Evolutionary conservation across 2,888 invertebrate species (phyloP), one percentile per base, ranked within the genome.

Genomic region (Scaeva pyrastri): DNA sequence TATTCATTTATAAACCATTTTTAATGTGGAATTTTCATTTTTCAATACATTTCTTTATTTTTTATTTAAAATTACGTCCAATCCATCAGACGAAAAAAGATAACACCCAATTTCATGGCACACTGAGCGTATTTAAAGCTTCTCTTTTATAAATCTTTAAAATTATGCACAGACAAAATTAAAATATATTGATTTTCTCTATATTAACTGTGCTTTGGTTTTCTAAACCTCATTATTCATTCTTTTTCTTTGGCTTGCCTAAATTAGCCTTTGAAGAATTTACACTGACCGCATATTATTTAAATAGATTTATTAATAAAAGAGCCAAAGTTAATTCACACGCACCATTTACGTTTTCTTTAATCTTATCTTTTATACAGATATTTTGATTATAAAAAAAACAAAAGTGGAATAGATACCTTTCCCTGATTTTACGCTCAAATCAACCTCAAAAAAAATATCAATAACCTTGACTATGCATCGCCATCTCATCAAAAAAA

Each of bases 291-390:
- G 55, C 60, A 68, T 78, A 73, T 70, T 74, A n/a, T 62, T 56
- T 79, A 39, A 78, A 77, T 50, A 50, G 73, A 83, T 78, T 74
- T 70, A 43, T 62, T 31, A 31, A 31, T 31, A 31, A 31, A 31
- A 58, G 36, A n/a, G 41, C 58, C 39, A 21, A 66, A 12, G 78
- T 36, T 73, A 60, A 83, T 74, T 83, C 79, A 74, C 74, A 83
- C 77, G 83, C 78, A 83, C 83, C 78, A 79, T 83, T 83, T 83
- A 11, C 77, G 50, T 74, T 74, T 70, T 31, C 19, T 62, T 48
- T 43, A 48, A 68, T 64, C 62, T 50, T n/a, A n/a, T n/a, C 48
- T 31, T 31, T 7, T 31, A 50, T 11, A 62, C 19, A 70, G 31
- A 55, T 31, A 7, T 73, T 60, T 41, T 73, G 8, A 71, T 12